These are phyloP conservation scores for Coelogynopora nodosa DNA, from an alignment of 2,888 invertebrate species.

Conservation along the genomic window DNA sequence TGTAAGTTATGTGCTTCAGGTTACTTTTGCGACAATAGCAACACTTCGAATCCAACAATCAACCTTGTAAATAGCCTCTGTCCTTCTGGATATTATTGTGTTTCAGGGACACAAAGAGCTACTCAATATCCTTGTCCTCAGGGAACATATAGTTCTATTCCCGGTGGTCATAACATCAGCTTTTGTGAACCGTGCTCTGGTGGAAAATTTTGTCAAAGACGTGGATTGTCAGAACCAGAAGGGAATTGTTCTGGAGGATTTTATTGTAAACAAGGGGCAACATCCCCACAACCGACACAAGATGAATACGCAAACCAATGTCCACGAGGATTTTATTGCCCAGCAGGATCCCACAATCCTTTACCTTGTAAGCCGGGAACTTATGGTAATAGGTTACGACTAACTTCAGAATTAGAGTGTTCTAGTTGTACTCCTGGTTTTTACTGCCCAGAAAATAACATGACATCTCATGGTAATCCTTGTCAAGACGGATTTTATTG, in stretches of 20 bases:
- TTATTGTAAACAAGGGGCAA: conserved; percentile 55
- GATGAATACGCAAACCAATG: conserved; percentile 54
- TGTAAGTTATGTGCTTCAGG: neutral
- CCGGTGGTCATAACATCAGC: neutral
- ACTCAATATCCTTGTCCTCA: conserved; percentile 55
- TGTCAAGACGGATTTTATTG: neutral
- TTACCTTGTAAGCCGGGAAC: conserved; percentile 54
- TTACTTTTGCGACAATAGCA: neutral
- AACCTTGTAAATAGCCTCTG: neutral
- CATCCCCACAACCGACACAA: conserved; percentile 54
- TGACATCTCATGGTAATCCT: neutral
- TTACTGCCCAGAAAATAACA: neutral
- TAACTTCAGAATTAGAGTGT: neutral
- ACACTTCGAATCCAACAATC: neutral
- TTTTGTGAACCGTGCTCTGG: conserved; percentile 50
- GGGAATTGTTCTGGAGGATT: conserved; percentile 57
- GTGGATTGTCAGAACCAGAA: conserved; percentile 52
- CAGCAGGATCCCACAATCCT: conserved; percentile 54
- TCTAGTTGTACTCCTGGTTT: neutral
- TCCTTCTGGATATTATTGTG: neutral
- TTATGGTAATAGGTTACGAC: conserved; percentile 52
- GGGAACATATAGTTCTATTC: conserved; percentile 54
- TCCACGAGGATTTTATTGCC: conserved; percentile 58
- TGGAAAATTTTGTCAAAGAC: conserved; percentile 54
- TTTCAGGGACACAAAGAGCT: conserved; percentile 37